These are phyloP conservation scores for Odontamblyopus rebecca DNA, from an alignment of 2,797 vertebrate species.

Conservation along the genomic window DNA sequence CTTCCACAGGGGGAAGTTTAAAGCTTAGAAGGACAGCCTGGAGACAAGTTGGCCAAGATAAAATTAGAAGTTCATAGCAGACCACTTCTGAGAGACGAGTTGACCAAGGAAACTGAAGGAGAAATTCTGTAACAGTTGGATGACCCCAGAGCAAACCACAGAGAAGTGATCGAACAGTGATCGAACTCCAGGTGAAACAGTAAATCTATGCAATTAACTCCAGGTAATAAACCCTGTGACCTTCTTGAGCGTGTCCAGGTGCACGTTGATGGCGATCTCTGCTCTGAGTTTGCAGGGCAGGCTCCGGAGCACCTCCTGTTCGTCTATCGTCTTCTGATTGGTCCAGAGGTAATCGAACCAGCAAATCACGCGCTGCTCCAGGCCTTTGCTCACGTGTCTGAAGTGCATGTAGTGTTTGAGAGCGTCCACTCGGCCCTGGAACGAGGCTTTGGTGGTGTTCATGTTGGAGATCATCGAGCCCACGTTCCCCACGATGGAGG, in stretches of 20 bases:
- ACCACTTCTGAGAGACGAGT: too few relatives aligned
- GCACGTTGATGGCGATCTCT: constrained; percentile 95
- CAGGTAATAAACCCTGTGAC: constrained; percentile 29
- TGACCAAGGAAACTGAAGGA: too few relatives aligned
- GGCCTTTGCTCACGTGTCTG: constrained; percentile 89
- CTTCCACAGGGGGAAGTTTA: too few relatives aligned
- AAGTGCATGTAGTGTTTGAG: constrained; percentile 98
- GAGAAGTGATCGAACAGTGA: too few relatives aligned
- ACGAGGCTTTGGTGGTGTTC: constrained; percentile 90
- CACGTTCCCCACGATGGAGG: constrained; percentile 95
- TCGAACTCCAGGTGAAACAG: too few relatives aligned
- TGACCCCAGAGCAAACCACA: too few relatives aligned
- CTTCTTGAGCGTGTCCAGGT: constrained; percentile 93
- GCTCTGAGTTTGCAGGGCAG: constrained; percentile 91
- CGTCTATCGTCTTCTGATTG: constrained; percentile 90
- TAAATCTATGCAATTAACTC: too few relatives aligned
- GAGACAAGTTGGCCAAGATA: too few relatives aligned
- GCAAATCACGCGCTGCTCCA: constrained; percentile 92
- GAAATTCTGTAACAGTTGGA: too few relatives aligned
- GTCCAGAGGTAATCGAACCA: constrained; percentile 98
- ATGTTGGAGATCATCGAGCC: constrained; percentile 98
- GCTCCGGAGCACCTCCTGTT: constrained; percentile 88
- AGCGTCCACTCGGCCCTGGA: constrained; percentile 89
- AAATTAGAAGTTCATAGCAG: too few relatives aligned
- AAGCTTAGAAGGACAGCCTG: too few relatives aligned